phyloP scores from a whole-genome alignment of 2,888 invertebrate genomes.

The Pammene aurita region DNA sequence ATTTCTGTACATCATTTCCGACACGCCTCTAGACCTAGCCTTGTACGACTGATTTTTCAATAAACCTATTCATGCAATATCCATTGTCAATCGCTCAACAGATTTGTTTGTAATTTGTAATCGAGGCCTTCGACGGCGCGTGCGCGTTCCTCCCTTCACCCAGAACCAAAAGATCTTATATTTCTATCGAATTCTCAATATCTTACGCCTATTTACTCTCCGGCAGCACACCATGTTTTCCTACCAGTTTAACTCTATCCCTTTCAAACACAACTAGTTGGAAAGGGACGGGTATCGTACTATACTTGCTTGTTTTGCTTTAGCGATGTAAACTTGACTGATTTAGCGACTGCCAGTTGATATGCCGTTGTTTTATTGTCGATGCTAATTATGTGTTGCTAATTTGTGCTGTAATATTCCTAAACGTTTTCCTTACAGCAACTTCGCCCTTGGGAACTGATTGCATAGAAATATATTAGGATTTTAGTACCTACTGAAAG shows the following conservation, averaged over 20 bases:
- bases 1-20: conserved; percentile 9
- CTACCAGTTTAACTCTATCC: conserved; percentile 13
- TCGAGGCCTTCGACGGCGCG: conserved; percentile 29
- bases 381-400: conserved; percentile 30
- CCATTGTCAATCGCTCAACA: conserved; percentile 36
- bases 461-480: neutral
- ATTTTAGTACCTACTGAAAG: too few species aligned
- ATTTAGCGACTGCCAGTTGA: conserved; percentile 39
- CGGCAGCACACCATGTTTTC: neutral
- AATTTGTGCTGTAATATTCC: conserved; percentile 23
- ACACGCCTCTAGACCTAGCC: conserved; percentile 15
- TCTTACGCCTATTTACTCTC: neutral
- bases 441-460: conserved; percentile 51
- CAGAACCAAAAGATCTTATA: neutral
- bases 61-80: conserved; percentile 30
- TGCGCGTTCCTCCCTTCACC: conserved; percentile 16
- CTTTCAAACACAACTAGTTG: conserved; percentile 2
- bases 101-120: conserved; percentile 41
- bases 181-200: neutral
- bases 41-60: conserved; percentile 18
- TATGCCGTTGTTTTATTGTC: conserved; percentile 34
- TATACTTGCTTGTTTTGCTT: conserved; percentile 35
- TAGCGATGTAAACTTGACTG: conserved; percentile 39
- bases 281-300: neutral
- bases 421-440: conserved; percentile 31